Percentiles rank a stretch among this genome's conserved stretches.
Conservation (phyloP, 2,888 invertebrate genomes). For the Tipula confusa region DNA sequence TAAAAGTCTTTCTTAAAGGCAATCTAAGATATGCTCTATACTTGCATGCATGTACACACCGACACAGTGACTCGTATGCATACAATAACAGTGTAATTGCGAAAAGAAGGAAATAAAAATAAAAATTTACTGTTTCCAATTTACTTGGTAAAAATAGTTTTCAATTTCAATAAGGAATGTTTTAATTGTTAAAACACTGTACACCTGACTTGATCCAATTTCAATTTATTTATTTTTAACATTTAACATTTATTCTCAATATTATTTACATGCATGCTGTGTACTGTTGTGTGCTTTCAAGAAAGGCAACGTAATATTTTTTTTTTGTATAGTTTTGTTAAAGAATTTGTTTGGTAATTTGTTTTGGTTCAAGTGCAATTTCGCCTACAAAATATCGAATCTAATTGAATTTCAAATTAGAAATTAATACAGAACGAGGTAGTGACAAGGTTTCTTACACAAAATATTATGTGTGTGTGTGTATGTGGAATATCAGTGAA, state of each 20-base stretch:
- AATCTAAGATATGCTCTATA: background rate
- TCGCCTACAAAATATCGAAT: background rate
- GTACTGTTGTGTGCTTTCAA: background rate
- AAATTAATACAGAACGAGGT: background rate
- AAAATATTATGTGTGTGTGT: background rate
- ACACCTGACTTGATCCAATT: slow-evolving; percentile 7
- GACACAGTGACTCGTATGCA: background rate
- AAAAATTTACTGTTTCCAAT: background rate
- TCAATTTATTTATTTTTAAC: no score
- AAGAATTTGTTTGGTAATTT: background rate
- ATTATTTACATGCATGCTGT: background rate
- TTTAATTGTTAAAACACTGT: background rate
- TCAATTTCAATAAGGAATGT: background rate
- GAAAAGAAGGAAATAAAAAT: slow-evolving; percentile 29
- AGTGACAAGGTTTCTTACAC: background rate
- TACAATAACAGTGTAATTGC: background rate
- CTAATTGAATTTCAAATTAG: background rate
- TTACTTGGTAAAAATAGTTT: background rate
- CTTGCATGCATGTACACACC: background rate
- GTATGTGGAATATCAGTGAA: background rate
- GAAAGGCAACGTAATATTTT: background rate
- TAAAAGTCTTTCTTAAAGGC: background rate
- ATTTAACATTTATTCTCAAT: background rate
- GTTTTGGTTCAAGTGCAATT: background rate
- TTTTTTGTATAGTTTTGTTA: background rate